Base-by-base conservation (phyloP, 2,888 invertebrate genomes). In the Tenthredo notha region DNA sequence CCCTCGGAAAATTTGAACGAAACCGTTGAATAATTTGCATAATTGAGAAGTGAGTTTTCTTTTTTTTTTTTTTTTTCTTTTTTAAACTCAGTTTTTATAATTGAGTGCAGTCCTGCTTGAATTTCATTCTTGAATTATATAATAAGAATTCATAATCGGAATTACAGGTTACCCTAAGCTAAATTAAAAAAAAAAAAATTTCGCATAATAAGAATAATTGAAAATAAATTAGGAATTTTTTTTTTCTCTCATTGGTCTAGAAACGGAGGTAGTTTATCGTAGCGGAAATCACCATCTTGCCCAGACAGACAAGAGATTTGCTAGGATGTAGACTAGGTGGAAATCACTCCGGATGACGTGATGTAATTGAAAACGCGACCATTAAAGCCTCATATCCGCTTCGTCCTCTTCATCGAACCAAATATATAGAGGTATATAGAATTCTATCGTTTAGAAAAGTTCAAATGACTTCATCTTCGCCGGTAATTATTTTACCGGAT, bases 1-100 rank as follows among this genome's bases (percentile, higher is more conserved):
- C 80, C 80, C 80, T 80, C 61, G 80, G 65, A 67, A 83, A 47
- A 65, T 65, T 65, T 43, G 47, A 43, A 70, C 83, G 65, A 83
- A 67, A 67, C 67, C 47, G 83, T 83, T 70, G 43, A 70, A 83
- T 83, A 83, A 83, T 83, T 83, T 83, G 83, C 83, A 83, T 83
- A 83, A 83, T 83, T 67, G 70, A 70, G 67, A 83, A 67, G 43
- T 25, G 47, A 70, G 6, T 50, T 47, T 50, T 33, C 2, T 33
- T 33, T 33, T 33, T 33, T 33, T 33, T 33, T 33, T 33, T 33
- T 33, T 33, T 33, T 33, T 33, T 33, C 2, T 33, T 33, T 18
- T 25, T 33, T 15, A n/a, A n/a, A 47, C 18, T 67, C 67, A 67
- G 70, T 25, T 83, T 83, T 70, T n/a, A 70, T 50, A 21, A 80